Conservation (phyloP, 2,888 invertebrate genomes). For the Xestia sexstrigata region DNA sequence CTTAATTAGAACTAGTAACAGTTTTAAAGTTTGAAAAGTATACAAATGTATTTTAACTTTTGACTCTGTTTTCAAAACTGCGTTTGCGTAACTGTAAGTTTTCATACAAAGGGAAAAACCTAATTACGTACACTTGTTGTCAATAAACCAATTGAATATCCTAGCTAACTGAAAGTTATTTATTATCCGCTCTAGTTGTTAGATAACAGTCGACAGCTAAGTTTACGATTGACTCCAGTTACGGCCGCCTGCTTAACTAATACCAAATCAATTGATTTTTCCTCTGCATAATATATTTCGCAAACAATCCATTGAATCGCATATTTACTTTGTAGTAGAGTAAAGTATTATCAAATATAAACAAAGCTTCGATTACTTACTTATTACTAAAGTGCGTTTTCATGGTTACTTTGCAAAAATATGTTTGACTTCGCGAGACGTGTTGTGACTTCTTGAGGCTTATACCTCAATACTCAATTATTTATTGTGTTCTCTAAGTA, state of each 20-base stretch:
- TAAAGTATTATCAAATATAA: slow-evolving; percentile 16
- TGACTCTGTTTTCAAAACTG: not conserved
- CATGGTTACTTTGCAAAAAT: not conserved
- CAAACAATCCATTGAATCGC: not conserved
- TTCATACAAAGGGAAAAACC: not conserved
- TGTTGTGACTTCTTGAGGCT: too few species aligned
- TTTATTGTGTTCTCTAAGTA: too few species aligned
- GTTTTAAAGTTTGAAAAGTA: not conserved
- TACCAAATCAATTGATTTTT: not conserved
- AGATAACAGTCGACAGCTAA: slow-evolving; percentile 5
- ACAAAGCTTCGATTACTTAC: not conserved
- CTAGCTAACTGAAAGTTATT: not conserved
- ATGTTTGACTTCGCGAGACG: too few species aligned
- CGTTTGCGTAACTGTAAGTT: not conserved
- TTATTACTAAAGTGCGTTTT: slow-evolving; percentile 5
- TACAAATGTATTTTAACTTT: not conserved
- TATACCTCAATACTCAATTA: too few species aligned
- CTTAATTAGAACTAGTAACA: not conserved
- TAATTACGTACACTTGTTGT: not conserved
- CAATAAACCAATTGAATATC: not conserved
- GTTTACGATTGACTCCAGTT: not conserved
- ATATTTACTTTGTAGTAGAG: not conserved
- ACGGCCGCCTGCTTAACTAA: not conserved
- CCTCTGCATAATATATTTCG: not conserved
- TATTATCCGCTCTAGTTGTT: not conserved